Evolutionary conservation across 2,888 invertebrate genomes (phyloP), one percentile per base, ranked within the genome.

Genomic region (Drosophila kambysellisi): DNA sequence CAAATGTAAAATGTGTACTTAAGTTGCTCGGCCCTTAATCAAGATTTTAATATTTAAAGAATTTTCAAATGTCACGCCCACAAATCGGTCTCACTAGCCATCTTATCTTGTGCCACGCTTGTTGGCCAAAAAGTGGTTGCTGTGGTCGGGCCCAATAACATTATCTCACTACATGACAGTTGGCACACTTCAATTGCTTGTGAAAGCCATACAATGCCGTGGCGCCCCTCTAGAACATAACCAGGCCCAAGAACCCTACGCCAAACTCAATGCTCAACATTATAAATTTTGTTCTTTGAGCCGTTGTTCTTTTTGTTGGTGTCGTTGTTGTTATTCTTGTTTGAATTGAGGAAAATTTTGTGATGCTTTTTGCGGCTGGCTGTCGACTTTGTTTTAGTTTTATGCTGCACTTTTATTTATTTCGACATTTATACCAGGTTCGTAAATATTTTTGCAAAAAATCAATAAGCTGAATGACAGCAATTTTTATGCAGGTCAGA

Each of bases 1-100:
- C 70, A 68, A 76, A 78, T 80, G 76, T 59, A 58, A 79, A 83
- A 76, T 80, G 79, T 75, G 77, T 79, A 79, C 79, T 78, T 77
- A 77, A 83, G 78, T 74, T 78, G 75, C 70, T 51, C 64, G 72
- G 79, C 77, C 88, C 88, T 91, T 91, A 92, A 91, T 92, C 91
- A 91, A 91, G 91, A 91, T 91, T 91, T 92, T 89, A 91, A 91
- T 91, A 91, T 91, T 91, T 91, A 91, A 91, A 89, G 81, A 85
- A 85, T 81, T 84, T 88, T 51, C 71, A 75, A 75, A 81, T 69
- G 74, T 67, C 74, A 71, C 53, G 71, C 56, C 73, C 64, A 68
- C 73, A 78, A 82, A 84, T 75, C 62, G 72, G 66, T 58, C 29
- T 43, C 53, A 30, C 56, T 46, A 46, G 53, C 37, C 61, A 66